Conservation (phyloP, 2,113 vertebrate genomes). For the Epinephelus lanceolatus region DNA sequence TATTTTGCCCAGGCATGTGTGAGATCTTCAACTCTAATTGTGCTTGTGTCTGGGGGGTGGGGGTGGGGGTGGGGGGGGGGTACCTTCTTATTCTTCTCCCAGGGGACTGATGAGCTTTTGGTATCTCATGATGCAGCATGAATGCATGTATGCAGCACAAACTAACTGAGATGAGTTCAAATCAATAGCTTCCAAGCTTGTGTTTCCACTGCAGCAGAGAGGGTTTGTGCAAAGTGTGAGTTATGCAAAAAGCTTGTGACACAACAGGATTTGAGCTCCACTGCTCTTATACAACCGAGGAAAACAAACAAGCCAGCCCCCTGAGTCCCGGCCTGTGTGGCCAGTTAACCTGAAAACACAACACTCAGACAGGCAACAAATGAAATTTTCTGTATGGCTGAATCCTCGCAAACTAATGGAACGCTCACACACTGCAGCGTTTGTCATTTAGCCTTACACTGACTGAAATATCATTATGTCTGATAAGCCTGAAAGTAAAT, state of each 20-base stretch:
- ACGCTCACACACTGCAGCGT: neutral
- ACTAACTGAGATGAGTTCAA: neutral
- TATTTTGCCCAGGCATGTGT: constrained; percentile 13
- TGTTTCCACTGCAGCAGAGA: constrained; percentile 13
- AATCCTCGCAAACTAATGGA: neutral
- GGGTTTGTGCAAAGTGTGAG: constrained; percentile 8
- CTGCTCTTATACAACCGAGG: constrained; percentile 43
- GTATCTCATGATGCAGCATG: neutral
- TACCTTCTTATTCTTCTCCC: neutral
- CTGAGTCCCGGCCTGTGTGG: constrained; percentile 15
- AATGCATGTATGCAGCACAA: neutral
- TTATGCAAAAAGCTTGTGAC: constrained; percentile 49
- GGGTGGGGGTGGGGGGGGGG: neutral
- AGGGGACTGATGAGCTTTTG: neutral
- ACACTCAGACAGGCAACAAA: constrained; percentile 35
- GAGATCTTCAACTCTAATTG: constrained; percentile 15
- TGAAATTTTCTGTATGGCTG: constrained; percentile 17
- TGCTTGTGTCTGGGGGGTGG: neutral
- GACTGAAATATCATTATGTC: neutral
- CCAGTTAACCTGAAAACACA: constrained; percentile 43
- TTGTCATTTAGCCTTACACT: neutral
- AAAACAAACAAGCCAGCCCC: constrained; percentile 48
- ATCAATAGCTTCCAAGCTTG: neutral
- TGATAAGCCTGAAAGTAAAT: constrained; percentile 9
- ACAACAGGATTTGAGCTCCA: constrained; percentile 33